Evolutionary conservation across 2,797 vertebrate species (phyloP).

Genomic region (Parotocinclus haroldoi): DNA sequence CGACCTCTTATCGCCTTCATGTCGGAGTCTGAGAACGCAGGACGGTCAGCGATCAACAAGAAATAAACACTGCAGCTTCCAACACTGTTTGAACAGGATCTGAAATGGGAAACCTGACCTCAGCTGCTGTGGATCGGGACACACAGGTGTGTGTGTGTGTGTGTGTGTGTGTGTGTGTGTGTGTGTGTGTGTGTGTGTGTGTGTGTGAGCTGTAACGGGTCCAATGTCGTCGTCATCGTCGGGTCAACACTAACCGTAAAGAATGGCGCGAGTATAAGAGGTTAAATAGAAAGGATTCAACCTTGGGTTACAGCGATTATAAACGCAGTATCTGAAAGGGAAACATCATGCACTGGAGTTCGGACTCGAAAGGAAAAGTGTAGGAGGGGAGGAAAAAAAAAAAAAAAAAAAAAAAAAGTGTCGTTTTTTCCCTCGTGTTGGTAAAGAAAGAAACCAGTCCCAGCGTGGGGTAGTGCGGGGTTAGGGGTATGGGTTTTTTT

Average conservation of each 20-base stretch:
- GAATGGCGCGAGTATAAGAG: too few relatives aligned
- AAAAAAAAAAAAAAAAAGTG: too few relatives aligned
- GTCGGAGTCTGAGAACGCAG: constrained; percentile 21
- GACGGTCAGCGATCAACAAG: constrained; percentile 11
- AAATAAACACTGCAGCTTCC: constrained; percentile 62
- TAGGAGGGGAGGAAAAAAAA: too few relatives aligned
- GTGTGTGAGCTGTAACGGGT: too few relatives aligned
- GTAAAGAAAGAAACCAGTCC: constrained; percentile 57
- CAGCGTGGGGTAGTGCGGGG: constrained; percentile 17
- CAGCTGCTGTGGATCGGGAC: constrained; percentile 48
- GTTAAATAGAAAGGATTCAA: not conserved
- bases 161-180: constrained; percentile 26
- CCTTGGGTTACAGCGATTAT: constrained; percentile 47
- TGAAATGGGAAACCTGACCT: constrained; percentile 43
- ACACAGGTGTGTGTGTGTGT: constrained; percentile 60
- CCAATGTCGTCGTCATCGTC: too few relatives aligned
- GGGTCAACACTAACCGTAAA: too few relatives aligned
- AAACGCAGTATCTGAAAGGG: constrained; percentile 38
- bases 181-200: too few relatives aligned
- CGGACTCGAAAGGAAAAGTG: too few relatives aligned
- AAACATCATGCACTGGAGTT: constrained; percentile 6
- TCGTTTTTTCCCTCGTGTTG: constrained; percentile 54
- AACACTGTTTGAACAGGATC: constrained; percentile 62
- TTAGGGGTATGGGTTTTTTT: not conserved
- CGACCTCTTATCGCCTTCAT: constrained; percentile 8